Evolutionary conservation across 2,113 vertebrate genomes (phyloP), one percentile per base, ranked within the genome.

Genomic region (Murina feae): DNA sequence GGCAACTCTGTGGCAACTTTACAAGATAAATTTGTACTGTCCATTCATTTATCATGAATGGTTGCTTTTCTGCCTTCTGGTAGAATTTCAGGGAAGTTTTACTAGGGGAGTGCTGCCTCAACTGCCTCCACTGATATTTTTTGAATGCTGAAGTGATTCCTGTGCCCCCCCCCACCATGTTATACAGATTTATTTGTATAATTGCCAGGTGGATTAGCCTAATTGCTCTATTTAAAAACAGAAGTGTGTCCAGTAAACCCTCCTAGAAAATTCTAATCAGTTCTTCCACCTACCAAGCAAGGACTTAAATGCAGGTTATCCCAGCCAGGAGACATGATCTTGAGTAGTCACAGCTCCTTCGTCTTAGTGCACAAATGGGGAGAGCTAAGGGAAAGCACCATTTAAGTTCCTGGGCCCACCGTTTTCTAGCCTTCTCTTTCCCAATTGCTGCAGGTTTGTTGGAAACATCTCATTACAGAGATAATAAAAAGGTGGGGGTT

Each of bases 111-210:
- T 71, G 39, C 2, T 69, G 60, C 42, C 39, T 92, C 76, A 91
- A 42, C 49, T 83, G 12, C 49, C 69, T 88, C 39, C 68, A 71
- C 20, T 39, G 82, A 37, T 66, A 55, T 75, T 87, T 95, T 86
- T 75, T n/a, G 42, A 86, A 14, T 63, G 60, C 35, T 76, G 6
- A 79, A 89, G n/a, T 71, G 42, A 65, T 71, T 84, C 18, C 2
- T 51, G n/a, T 32, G 21, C 28, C 82, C 2, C 4, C 1, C 21
- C n/a, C 9, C 5, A 2, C 30, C 9, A 92, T 83, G 30, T 78
- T 84, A 65, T 85, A 55, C 72, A 79, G 23, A 84, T 79, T 79
- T 89, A 85, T 92, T 83, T 92, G 72, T 49, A 66, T 72, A 89
- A 89, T 65, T 79, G 5, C 80, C 65, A 66, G 55, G 18, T 68